These are phyloP conservation scores for Amiota mariae DNA, from an alignment of 2,888 invertebrate species.

Conservation along the genomic window DNA sequence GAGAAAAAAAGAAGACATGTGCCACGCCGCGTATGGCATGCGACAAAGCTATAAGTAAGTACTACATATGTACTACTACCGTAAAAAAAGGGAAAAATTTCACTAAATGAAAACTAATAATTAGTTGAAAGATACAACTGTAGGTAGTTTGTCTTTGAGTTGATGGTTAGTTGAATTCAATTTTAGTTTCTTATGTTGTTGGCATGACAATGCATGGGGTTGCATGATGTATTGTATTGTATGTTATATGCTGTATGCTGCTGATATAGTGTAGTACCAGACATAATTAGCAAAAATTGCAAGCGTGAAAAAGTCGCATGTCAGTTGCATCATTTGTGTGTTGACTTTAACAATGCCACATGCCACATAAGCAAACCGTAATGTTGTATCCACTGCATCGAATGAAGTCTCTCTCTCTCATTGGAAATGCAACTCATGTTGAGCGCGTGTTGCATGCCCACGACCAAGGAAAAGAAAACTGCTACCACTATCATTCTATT, in stretches of 20 bases:
- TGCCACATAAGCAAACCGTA: conserved; percentile 2
- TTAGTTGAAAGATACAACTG: conserved; percentile 7
- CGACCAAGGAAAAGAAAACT: not conserved
- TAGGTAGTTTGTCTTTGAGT: conserved; percentile 20
- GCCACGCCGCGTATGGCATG: not conserved
- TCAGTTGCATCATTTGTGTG: conserved; percentile 54
- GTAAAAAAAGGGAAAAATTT: conserved; percentile 8
- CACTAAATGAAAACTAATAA: conserved; percentile 20
- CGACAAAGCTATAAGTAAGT: conserved; percentile 7
- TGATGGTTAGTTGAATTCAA: conserved; percentile 26
- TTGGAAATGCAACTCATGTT: conserved; percentile 19
- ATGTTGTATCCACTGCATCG: not conserved
- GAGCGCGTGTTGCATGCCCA: conserved; percentile 15
- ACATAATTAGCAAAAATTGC: conserved; percentile 52
- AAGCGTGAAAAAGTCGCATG: conserved; percentile 62
- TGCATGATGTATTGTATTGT: not conserved
- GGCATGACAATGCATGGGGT: not conserved
- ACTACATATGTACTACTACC: no score
- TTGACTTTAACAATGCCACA: conserved; percentile 40
- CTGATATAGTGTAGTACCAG: no score
- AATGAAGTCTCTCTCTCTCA: no score
- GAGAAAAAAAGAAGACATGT: conserved; percentile 33
- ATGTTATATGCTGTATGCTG: not conserved
- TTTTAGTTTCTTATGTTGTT: not conserved
- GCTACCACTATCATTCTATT: not conserved